Evolutionary conservation across 2,797 vertebrate species (phyloP), one percentile per base, ranked within the genome.

Genomic region (Intellagama lesueurii): DNA sequence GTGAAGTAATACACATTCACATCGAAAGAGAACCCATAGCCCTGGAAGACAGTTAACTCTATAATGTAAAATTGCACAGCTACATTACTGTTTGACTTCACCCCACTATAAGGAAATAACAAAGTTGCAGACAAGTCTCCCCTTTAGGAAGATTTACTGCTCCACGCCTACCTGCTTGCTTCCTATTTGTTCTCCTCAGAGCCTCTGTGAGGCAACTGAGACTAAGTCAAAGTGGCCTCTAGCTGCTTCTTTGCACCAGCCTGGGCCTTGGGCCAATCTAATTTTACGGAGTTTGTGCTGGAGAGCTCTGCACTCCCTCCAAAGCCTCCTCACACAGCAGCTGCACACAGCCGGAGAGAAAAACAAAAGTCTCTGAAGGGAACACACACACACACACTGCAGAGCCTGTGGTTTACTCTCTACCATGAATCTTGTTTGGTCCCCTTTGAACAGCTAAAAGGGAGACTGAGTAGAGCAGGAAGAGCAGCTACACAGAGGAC

Each of bases 181-280:
- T 56, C 56, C 86, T 73, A 28, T n/a, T 28, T 24, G 5, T 78
- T 81, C n/a, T 72, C 30, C 22, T 47, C 26, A 32, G 52, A 64
- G 35, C 22, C 83, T 12, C 49, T 6, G 22, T 47, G 12, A 32
- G 66, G 66, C 81, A 80, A 26, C 12, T 83, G 81, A 66, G 76
- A 70, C 9, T 19, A n/a, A 81, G 75, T 75, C 76, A 85, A 56
- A 30, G 81, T 79, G 81, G 40, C 81, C 69, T 75, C 30, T 22
- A 9, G 44, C 11, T 68, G 52, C 52, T 47, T 90, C 52, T 47
- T 90, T 90, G 69, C 76, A 80, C 69, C 8, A 12, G 56, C 3
- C 22, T 16, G 66, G 90, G 90, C 78, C 1, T 30, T 12, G 30
- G 68, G 79, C 87, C 82, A 85, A 80, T n/a, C 76, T 28, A 75